phyloP scores from a whole-genome alignment of 2,888 invertebrate genomes.

The Calameuta filiformis region DNA sequence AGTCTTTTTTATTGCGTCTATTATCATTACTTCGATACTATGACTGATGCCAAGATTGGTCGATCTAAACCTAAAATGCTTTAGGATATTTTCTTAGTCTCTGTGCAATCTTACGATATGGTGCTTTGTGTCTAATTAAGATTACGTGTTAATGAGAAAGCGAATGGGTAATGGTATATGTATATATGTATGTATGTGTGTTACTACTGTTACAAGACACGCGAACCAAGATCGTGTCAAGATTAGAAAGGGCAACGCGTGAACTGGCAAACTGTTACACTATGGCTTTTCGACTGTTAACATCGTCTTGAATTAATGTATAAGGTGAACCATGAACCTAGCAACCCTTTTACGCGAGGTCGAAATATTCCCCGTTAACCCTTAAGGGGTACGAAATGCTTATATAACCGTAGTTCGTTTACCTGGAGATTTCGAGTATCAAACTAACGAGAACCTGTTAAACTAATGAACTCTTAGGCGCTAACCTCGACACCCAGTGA shows the following conservation, averaged over 20 bases:
- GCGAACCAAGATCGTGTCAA: not conserved
- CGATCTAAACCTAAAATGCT: not conserved
- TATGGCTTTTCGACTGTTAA: not conserved
- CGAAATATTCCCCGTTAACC: not conserved
- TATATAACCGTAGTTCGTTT: not conserved
- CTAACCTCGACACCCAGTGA: slow-evolving; percentile 8
- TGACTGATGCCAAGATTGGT: not conserved
- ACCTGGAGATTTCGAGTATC: not conserved
- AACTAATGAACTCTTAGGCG: slow-evolving; percentile 32
- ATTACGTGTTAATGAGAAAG: slow-evolving; percentile 46
- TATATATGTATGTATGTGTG: too few species aligned
- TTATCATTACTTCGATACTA: not conserved
- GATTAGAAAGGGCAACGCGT: not conserved
- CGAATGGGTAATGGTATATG: not conserved
- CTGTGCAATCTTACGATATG: not conserved
- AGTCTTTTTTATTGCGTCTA: not conserved
- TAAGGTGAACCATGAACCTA: not conserved
- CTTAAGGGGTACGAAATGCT: not conserved
- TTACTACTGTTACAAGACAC: not conserved
- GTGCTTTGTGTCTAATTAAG: slow-evolving; percentile 47
- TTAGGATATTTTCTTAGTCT: not conserved
- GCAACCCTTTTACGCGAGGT: not conserved
- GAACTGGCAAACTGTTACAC: not conserved
- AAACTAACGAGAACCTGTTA: slow-evolving; percentile 31
- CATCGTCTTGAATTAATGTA: slow-evolving; percentile 1